Base-by-base conservation (phyloP, 2,888 invertebrate species). In the Mesorhabditis sp. region DNA sequence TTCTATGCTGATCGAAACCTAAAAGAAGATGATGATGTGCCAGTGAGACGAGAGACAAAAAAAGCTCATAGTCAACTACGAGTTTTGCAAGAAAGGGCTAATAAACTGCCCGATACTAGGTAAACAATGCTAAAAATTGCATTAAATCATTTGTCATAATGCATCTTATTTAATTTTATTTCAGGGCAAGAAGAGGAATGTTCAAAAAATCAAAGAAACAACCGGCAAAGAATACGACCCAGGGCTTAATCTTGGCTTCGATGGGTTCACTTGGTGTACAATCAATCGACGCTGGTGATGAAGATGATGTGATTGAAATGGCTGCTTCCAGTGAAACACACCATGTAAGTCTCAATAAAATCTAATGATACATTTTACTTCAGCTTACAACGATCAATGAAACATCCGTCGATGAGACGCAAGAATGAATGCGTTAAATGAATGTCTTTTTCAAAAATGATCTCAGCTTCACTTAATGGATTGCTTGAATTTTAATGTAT, bases 1-100 rank as follows among this genome's bases (percentile, higher is more conserved):
- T 76, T 74, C 72, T 80, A 79, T 71, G 72, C 77, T 69, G 80
- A 83, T 70, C 74, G 82, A 45, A 82, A 83, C 70, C 72, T 83
- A 68, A 77, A 77, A 5, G 77, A 80, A 64, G 82, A 82, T 45
- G 79, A 74, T 28, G 74, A 76, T 50, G n/a, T 50, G 50, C 77
- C 74, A 41, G 80, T 81, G 71, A 64, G 73, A 64, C 45, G 69
- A 43, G 67, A 71, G 42, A 71, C 67, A 41, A 69, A 66, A 41
- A 67, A 69, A n/a, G 68, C 68, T 2, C n/a, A 63, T 41, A 41
- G 45, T 10, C 70, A 79, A 43, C 68, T 79, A 70, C 71, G 69
- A 61, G 67, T 65, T 45, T 65, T 76, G 63, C 74, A 76, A 43
- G 66, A 13, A 7, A 69, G 70, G 45, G 76, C 76, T 4, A 65